phyloP scores from a whole-genome alignment of 2,888 invertebrate genomes.

The Caenorhabditis virilis region DNA sequence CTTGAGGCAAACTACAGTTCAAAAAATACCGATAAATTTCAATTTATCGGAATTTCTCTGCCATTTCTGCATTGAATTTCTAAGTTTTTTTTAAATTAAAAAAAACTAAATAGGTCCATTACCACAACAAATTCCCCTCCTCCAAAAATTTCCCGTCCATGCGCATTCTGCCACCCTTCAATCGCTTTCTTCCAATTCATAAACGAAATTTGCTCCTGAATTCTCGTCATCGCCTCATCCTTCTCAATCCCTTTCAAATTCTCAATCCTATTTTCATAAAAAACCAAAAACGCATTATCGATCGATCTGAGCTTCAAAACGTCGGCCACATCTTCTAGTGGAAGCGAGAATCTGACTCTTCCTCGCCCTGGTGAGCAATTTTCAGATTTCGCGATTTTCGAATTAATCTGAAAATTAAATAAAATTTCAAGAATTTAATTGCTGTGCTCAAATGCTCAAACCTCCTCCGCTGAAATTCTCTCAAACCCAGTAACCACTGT shows the following conservation, averaged over 20 bases:
- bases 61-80: too few species aligned
- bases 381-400: slow-evolving; percentile 1
- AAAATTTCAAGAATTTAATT: too few species aligned
- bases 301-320: slow-evolving; percentile 32
- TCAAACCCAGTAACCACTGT: slow-evolving; percentile 71
- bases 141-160: slow-evolving; percentile 9
- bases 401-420: slow-evolving; percentile 8
- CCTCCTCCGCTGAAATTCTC: slow-evolving; percentile 69
- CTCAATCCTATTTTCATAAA: slow-evolving; percentile 26
- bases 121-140: slow-evolving; percentile 12
- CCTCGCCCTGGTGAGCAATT: slow-evolving; percentile 62
- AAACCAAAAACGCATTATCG: slow-evolving; percentile 41
- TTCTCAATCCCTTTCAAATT: slow-evolving; percentile 21
- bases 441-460: too few species aligned
- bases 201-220: slow-evolving; percentile 17
- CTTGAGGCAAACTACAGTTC: too few species aligned
- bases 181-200: slow-evolving; percentile 37
- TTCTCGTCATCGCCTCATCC: slow-evolving; percentile 21
- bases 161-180: slow-evolving; percentile 22
- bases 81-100: too few species aligned
- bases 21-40: too few species aligned
- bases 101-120: too few species aligned
- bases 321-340: slow-evolving; percentile 43
- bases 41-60: too few species aligned
- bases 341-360: slow-evolving; percentile 61